Percentiles rank a stretch among this genome's conserved stretches.
Evolutionary conservation across 1,140 invertebrate species (phyloP).

Genomic region (Hirudo medicinalis): DNA sequence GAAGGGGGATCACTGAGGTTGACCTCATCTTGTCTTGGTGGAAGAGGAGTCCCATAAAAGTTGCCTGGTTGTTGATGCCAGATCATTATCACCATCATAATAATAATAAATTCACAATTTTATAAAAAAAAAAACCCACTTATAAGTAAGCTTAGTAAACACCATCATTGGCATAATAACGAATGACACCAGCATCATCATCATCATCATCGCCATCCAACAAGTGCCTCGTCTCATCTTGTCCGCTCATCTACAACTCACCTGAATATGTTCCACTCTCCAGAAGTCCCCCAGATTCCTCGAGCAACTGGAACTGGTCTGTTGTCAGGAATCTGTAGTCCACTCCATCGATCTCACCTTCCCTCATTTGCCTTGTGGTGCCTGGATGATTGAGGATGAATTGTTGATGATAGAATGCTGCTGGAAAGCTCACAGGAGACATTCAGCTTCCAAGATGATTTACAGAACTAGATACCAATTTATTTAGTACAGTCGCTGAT

Average conservation of each 20-base stretch:
- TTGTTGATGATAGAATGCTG: too few relatives aligned
- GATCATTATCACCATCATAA: too few relatives aligned
- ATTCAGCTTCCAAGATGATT: too few relatives aligned
- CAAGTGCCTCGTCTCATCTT: background rate
- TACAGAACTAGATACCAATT: too few relatives aligned
- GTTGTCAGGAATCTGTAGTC: conserved; percentile 53
- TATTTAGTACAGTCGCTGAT: too few relatives aligned
- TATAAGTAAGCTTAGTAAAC: too few relatives aligned
- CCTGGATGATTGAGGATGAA: conserved; percentile 32
- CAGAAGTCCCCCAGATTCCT: conserved; percentile 50
- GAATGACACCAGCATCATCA: background rate
- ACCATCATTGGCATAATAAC: too few relatives aligned
- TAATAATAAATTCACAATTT: too few relatives aligned
- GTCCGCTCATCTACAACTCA: conserved; percentile 27
- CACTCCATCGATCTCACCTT: conserved; percentile 52
- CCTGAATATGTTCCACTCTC: conserved; percentile 57
- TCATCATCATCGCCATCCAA: background rate
- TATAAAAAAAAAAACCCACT: too few relatives aligned
- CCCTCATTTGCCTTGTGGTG: conserved; percentile 49
- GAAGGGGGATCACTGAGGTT: too few relatives aligned
- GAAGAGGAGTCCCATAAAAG: conserved; percentile 44
- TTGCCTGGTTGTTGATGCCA: conserved; percentile 34
- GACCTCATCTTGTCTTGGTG: conserved; percentile 27
- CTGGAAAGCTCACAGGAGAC: too few relatives aligned
- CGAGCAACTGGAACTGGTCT: conserved; percentile 51